Percentiles rank a stretch among this genome's conserved stretches.
These are phyloP conservation scores for Smutsia temminckii DNA, from an alignment of 2,797 vertebrate genomes.

Conservation along the genomic window DNA sequence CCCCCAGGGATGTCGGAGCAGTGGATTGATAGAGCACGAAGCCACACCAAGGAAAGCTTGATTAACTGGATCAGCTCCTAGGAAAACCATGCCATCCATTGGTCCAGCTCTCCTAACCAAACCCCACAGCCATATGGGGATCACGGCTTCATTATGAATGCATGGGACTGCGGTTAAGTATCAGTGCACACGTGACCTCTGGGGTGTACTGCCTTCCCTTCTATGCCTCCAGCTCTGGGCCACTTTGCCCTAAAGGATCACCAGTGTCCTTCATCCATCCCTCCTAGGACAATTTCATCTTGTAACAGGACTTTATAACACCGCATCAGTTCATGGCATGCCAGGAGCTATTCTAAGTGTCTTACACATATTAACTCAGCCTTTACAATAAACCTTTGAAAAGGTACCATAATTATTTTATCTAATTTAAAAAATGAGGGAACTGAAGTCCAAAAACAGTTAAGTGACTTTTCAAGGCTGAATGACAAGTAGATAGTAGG, in stretches of 20 bases:
- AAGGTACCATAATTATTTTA: too few species aligned
- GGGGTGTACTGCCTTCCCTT: rapidly evolving
- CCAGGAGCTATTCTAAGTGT: not conserved
- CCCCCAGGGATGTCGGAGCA: too few species aligned
- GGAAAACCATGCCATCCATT: not conserved
- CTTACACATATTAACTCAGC: too few species aligned
- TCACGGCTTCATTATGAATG: rapidly evolving
- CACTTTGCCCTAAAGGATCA: rapidly evolving
- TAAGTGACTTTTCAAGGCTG: not conserved
- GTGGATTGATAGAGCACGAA: too few species aligned
- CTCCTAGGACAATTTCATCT: too few species aligned
- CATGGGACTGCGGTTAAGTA: rapidly evolving
- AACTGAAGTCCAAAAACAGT: not conserved
- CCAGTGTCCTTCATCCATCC: not conserved
- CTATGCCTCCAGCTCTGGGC: not conserved
- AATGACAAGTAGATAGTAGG: rapidly evolving
- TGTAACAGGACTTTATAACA: rapidly evolving
- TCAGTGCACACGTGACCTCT: rapidly evolving
- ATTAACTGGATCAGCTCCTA: not conserved
- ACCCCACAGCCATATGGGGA: rapidly evolving
- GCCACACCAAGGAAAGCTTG: not conserved
- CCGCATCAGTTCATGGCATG: rapidly evolving
- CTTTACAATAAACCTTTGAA: not conserved
- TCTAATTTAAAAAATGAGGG: not conserved
- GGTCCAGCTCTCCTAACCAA: not conserved